Evolutionary conservation across 2,797 vertebrate species (phyloP), one percentile per base, ranked within the genome.

Genomic region (Chelidonichthys spinosus): DNA sequence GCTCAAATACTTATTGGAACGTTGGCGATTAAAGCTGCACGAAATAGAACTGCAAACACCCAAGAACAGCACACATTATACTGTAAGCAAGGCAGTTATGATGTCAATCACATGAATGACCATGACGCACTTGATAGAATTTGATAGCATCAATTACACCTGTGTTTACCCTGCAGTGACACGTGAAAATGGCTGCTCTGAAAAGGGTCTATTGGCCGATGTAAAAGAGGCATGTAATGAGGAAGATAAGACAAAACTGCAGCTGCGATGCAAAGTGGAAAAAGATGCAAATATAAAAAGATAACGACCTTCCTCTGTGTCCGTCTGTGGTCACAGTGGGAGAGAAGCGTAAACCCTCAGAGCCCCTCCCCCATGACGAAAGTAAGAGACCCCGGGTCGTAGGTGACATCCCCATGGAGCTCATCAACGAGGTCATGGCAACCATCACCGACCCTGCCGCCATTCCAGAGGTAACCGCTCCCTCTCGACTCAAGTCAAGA

Each of bases 391-490:
- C 95, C 11, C 91, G 95, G 43, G 95, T 97, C 79, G 92, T 97
- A 71, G 98, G 98, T 37, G 98, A 99, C 92, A 99, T 99, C 94
- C 97, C 98, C 44, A 93, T 98, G 94, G 98, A 99, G 75, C 93
- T 99, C 84, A 97, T 99, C 90, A 97, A 96, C 3, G 98, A 99
- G 93, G 97, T 99, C 72, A 99, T 99, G 98, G 96, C 98, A 15
- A 99, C 98, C 77, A 99, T 99, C 87, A 96, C 97, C 3, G 98
- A 99, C 89, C 97, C 98, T 58, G 93, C 96, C 6, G 95, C 96
- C 52, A 95, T 99, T 70, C 97, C 97, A 77, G 98, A 99, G 97
- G 98, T 99, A 86, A 93, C 90, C 63, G 53, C 7, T n/a, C 61
- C 2, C 0, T n/a, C 15, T 2, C 7, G 37, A 37, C 15, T n/a